phyloP scores from a whole-genome alignment of 2,113 vertebrate species.

The Chionodraco myersi region DNA sequence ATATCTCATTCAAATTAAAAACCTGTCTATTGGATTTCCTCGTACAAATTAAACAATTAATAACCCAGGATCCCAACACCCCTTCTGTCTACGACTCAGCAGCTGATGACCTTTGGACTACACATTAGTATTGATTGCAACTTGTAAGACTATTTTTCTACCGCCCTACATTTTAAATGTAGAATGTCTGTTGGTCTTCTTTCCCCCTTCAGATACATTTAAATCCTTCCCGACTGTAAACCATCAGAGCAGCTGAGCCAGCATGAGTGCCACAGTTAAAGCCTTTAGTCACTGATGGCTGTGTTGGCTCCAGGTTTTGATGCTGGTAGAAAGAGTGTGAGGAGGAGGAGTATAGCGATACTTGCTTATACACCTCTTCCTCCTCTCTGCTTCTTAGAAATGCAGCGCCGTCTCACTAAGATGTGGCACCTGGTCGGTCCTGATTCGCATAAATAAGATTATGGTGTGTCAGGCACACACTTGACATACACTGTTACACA shows the following conservation, averaged over 20 bases:
- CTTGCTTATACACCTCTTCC: neutral
- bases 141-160: neutral
- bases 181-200: neutral
- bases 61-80: neutral
- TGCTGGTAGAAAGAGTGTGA: neutral
- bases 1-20: slow-evolving; percentile 21
- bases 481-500: neutral
- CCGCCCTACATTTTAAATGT: neutral
- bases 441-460: slow-evolving; percentile 60
- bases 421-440: slow-evolving; percentile 58
- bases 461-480: slow-evolving; percentile 21
- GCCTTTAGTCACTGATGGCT: slow-evolving; percentile 30
- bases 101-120: neutral
- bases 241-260: slow-evolving; percentile 7
- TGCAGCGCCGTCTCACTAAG: neutral
- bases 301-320: slow-evolving; percentile 14
- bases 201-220: slow-evolving; percentile 9
- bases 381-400: slow-evolving; percentile 41
- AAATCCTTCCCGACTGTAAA: slow-evolving; percentile 1
- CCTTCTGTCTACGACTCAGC: neutral
- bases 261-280: slow-evolving; percentile 12
- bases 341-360: neutral
- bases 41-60: slow-evolving; percentile 32
- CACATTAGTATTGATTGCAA: neutral
- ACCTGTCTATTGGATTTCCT: slow-evolving; percentile 10